A percentile compares a stretch with the other conserved stretches of the same genome.
phyloP scores from a whole-genome alignment of 2,113 vertebrate genomes.

The Harpagus bidentatus region DNA sequence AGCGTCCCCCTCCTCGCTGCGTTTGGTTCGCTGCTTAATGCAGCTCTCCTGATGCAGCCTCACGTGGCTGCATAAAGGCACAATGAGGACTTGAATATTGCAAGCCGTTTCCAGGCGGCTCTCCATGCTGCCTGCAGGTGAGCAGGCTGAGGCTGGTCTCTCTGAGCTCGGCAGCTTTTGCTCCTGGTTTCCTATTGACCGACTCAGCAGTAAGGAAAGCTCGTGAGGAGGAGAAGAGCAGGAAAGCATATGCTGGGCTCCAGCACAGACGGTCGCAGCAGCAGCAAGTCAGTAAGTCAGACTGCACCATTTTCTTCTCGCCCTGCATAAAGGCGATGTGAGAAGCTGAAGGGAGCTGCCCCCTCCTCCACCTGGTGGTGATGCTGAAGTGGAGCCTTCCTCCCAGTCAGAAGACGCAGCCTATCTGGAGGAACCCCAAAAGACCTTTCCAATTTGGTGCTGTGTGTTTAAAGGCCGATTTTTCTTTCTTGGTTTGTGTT shows the following conservation, averaged over 20 bases:
- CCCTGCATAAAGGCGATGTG: slow-evolving; percentile 68
- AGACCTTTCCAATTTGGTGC: slow-evolving; percentile 60
- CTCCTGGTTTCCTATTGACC: background rate
- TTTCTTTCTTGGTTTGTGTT: background rate
- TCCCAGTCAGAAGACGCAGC: slow-evolving; percentile 65
- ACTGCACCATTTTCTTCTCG: slow-evolving; percentile 83
- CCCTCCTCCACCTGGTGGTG: slow-evolving; percentile 28
- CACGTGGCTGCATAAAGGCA: slow-evolving; percentile 53
- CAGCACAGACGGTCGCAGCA: slow-evolving; percentile 21
- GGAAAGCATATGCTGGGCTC: slow-evolving; percentile 25
- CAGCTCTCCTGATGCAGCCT: slow-evolving; percentile 64
- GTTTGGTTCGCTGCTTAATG: background rate
- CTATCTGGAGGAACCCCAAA: slow-evolving; percentile 68
- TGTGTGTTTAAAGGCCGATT: slow-evolving; percentile 49
- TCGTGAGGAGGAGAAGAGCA: background rate
- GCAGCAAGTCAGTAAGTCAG: slow-evolving; percentile 70
- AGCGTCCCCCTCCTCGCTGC: background rate
- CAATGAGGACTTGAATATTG: background rate
- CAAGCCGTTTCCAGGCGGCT: background rate
- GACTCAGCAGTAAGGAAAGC: background rate
- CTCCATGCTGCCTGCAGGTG: slow-evolving; percentile 30
- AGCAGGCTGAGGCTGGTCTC: background rate
- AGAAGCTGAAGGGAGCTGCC: slow-evolving; percentile 48
- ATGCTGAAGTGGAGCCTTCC: slow-evolving; percentile 68
- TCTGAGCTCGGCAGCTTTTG: background rate